phyloP scores from a whole-genome alignment of 2,113 vertebrate species.

The Toxostoma redivivum region DNA sequence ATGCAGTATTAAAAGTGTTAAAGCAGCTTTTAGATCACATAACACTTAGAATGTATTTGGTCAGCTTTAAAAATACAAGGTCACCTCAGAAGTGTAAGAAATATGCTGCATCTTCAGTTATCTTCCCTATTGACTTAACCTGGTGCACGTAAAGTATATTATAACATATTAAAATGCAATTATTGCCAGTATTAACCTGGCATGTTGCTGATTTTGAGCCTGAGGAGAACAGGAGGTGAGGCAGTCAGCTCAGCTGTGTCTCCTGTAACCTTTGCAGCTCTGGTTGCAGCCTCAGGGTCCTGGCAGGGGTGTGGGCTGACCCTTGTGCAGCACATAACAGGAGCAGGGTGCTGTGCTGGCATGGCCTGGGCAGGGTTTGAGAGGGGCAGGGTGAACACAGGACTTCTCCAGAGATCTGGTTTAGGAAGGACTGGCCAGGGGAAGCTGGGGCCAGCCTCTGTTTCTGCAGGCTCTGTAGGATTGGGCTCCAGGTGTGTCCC shows the following conservation, averaged over 20 bases:
- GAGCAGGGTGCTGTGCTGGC: background rate
- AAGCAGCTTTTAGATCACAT: background rate
- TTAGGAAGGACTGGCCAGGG: background rate
- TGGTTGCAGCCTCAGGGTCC: background rate
- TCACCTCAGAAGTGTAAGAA: background rate
- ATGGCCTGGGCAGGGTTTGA: rapidly evolving
- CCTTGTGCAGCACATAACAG: rapidly evolving
- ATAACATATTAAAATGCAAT: background rate
- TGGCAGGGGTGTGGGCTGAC: background rate
- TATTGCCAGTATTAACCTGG: background rate
- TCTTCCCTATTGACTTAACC: background rate
- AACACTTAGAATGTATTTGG: background rate
- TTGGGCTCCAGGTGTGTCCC: background rate
- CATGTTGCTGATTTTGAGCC: background rate
- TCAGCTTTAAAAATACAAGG: background rate
- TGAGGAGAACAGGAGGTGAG: background rate
- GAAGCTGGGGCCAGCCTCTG: background rate
- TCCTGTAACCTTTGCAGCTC: rapidly evolving
- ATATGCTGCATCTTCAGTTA: background rate
- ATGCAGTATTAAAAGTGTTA: background rate
- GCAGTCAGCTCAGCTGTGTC: background rate
- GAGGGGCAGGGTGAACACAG: background rate
- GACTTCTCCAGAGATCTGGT: background rate
- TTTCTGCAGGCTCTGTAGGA: background rate
- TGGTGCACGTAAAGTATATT: background rate